These are phyloP conservation scores for Heteromormyrus szaboi DNA, from an alignment of 2,797 vertebrate species.

Conservation along the genomic window DNA sequence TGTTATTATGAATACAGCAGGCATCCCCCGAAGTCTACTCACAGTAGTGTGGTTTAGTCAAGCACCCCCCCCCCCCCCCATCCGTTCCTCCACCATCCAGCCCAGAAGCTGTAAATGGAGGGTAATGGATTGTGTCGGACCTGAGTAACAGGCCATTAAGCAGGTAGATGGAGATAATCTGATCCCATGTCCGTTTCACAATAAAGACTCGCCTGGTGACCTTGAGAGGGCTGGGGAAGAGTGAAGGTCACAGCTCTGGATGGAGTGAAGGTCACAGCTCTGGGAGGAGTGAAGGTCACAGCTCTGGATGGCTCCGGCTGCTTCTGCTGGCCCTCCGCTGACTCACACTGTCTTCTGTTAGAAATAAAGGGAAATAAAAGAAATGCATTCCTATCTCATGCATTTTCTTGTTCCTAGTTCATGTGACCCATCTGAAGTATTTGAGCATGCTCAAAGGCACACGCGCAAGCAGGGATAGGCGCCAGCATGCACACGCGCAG, in stretches of 20 bases:
- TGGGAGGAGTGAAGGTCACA: neutral
- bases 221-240: constrained; percentile 32
- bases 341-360: neutral
- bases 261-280: too few relatives aligned
- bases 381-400: neutral
- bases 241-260: too few relatives aligned
- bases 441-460: neutral
- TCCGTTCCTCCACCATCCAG: constrained; percentile 31
- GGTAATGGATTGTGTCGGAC: constrained; percentile 88
- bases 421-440: neutral
- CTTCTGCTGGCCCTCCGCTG: neutral
- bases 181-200: constrained; percentile 75
- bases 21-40: neutral
- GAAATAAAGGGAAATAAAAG: neutral
- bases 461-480: neutral
- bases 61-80: neutral
- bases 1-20: neutral
- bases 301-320: neutral
- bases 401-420: neutral
- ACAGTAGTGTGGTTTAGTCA: neutral
- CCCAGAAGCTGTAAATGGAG: constrained; percentile 81
- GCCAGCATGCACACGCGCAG: neutral
- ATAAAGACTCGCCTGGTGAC: constrained; percentile 63
- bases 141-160: constrained; percentile 83
- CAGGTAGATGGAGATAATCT: constrained; percentile 74